Evolutionary conservation across 2,797 vertebrate genomes (phyloP), one percentile per base, ranked within the genome.

Genomic region (Xenentodon cancila): DNA sequence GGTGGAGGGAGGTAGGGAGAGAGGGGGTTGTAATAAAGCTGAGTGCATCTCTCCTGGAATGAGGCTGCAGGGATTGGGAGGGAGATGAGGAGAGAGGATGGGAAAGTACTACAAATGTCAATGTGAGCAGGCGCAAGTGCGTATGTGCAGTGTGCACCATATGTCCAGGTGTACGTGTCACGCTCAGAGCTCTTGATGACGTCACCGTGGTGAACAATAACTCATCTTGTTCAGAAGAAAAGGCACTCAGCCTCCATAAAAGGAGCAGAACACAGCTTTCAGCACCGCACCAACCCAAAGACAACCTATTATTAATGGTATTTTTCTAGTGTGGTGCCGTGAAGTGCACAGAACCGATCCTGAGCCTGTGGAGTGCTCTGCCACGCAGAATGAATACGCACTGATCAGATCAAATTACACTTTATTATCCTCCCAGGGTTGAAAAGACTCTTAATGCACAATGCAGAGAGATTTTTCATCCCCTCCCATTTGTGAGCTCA

Each of bases 31-130:
- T 85, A 92, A 94, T 93, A 93, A 92, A 90, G 88, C 91, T 91
- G 90, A 93, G 92, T 92, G 92, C 91, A 84, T 89, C 86, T 84
- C 82, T 89, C 60, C 80, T 85, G 84, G 84, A 91, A 89, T 79
- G 79, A 86, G 84, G 77, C 77, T 81, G 75, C 75, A 45, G 66
- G n/a, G 47, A 51, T 25, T 34, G 59, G 61, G 64, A 44, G 51
- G 59, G 51, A 54, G 42, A 42, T 49, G 50, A 27, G 71, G 40
- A 47, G 45, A 55, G 16, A 21, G 19, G 73, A 55, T 71, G 73
- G 44, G 34, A 53, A 72, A 64, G 64, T 63, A 73, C 65, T 68
- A 59, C 68, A 75, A 73, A 77, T 68, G 61, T 73, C 27, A 51
- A 47, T 45, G 5, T 25, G 72, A 25, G 19, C 55, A 64, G 63